Conservation (phyloP, 2,113 vertebrate species). For the Tachysurus fulvidraco region DNA sequence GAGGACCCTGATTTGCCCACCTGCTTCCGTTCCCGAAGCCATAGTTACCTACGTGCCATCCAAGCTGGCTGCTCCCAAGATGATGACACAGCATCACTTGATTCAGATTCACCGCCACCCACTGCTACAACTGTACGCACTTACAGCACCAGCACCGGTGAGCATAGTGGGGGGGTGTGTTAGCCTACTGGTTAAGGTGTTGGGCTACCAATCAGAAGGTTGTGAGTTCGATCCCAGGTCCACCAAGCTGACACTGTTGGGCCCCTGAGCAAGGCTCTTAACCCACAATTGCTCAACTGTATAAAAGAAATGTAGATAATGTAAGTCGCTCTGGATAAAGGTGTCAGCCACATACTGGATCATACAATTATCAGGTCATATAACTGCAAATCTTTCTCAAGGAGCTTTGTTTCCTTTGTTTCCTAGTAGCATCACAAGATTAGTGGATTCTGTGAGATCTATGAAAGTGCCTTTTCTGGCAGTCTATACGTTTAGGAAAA, state of each 20-base stretch:
- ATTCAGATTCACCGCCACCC: constrained; percentile 89
- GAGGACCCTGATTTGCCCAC: constrained; percentile 88
- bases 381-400: neutral
- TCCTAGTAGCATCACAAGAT: neutral
- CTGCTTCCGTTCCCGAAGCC: constrained; percentile 97
- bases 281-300: too few species aligned
- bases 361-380: neutral
- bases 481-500: too few species aligned
- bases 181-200: too few species aligned
- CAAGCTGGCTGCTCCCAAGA: constrained; percentile 98
- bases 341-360: too few species aligned
- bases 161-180: constrained; percentile 61
- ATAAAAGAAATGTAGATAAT: too few species aligned
- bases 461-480: neutral
- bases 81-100: constrained; percentile 88
- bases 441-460: neutral
- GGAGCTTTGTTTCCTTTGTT: neutral
- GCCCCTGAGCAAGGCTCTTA: too few species aligned
- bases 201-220: too few species aligned
- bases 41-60: constrained; percentile 99
- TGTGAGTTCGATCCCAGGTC: too few species aligned
- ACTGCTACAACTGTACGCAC: constrained; percentile 85
- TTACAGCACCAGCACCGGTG: constrained; percentile 90
- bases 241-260: too few species aligned
- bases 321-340: too few species aligned